Evolutionary conservation across 1,140 invertebrate species (phyloP), one percentile per base, ranked within the genome.

Genomic region (Palaemon carinicauda): DNA sequence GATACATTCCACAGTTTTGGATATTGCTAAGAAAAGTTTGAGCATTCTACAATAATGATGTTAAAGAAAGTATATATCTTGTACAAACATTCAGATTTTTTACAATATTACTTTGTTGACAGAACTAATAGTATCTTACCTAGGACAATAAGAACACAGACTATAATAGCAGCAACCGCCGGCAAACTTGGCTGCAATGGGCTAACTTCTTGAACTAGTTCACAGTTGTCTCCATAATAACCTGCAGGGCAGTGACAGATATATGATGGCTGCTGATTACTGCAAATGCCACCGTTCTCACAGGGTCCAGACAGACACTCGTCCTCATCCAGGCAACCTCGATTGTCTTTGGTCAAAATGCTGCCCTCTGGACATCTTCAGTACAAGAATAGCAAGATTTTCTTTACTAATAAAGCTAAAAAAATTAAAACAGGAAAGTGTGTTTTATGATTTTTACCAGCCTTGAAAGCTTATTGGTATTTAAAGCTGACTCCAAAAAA

Each of bases 101-200:
- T 56, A 27, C n/a, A 69, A 71, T 1, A 29, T n/a, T n/a, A n/a
- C n/a, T n/a, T n/a, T n/a, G n/a, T n/a, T n/a, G n/a, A n/a, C n/a
- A n/a, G n/a, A n/a, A n/a, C n/a, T n/a, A n/a, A n/a, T n/a, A 78
- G 91, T 88, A 91, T 93, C 95, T 95, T 94, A 96, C 95, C 93
- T 92, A 96, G 93, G 91, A 96, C 93, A 90, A 94, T 92, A 91
- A 95, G 93, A 89, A 95, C 93, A 93, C 95, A 96, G 91, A 94
- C 93, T 91, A 95, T 93, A 91, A 96, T 93, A 91, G 95, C 95
- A 92, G 96, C 95, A 92, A 96, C 95, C 93, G 96, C 96, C 93
- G 96, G 95, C 91, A 94, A 94, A 78, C 95, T 90, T 95, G 94
- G 87, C 95, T 95, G n/a, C 95, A 94, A 86, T 94, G 94, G 73